Evolutionary conservation across 1,140 invertebrate genomes (phyloP), one percentile per base, ranked within the genome.

Genomic region (Solen grandis): DNA sequence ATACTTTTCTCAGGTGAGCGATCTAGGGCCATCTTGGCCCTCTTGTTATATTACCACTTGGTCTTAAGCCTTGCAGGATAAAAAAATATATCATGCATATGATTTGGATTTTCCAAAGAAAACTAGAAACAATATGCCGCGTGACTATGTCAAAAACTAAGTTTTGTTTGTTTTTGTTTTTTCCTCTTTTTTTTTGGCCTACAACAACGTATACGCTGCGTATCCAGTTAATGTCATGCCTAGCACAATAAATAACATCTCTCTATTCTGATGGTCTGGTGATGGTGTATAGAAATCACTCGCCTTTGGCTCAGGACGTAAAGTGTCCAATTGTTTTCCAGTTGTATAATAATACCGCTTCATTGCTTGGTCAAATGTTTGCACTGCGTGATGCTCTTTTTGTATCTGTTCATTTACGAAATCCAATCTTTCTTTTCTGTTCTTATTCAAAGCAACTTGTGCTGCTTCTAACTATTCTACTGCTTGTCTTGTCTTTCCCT

Each of bases 201-300:
- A 36, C 38, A 68, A 25, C 22, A 78, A 5, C 52, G 52, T 62
- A 25, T 79, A 73, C 3, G 75, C 54, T 19, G 66, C 27, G 55
- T 60, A n/a, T 16, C 68, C 69, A 25, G 76, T 66, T 5, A 41
- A 46, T 46, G 10, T 70, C 50, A 83, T 79, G 19, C 68, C 76
- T 0, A 74, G 14, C 19, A 80, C 35, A n/a, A n/a, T n/a, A n/a
- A n/a, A n/a, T n/a, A n/a, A n/a, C n/a, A n/a, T n/a, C n/a, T n/a
- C n/a, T n/a, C 36, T 19, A 29, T 72, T 74, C 46, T 73, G n/a
- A n/a, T n/a, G n/a, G n/a, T n/a, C n/a, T n/a, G n/a, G n/a, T n/a
- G n/a, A n/a, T n/a, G n/a, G n/a, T 25, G 41, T 65, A 31, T 83
- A 83, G 52, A 46, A 83, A 52, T 80, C 54, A 57, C 54, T 69